Evolutionary conservation across 2,888 invertebrate genomes (phyloP).

Genomic region (Cryptocephalus primarius): DNA sequence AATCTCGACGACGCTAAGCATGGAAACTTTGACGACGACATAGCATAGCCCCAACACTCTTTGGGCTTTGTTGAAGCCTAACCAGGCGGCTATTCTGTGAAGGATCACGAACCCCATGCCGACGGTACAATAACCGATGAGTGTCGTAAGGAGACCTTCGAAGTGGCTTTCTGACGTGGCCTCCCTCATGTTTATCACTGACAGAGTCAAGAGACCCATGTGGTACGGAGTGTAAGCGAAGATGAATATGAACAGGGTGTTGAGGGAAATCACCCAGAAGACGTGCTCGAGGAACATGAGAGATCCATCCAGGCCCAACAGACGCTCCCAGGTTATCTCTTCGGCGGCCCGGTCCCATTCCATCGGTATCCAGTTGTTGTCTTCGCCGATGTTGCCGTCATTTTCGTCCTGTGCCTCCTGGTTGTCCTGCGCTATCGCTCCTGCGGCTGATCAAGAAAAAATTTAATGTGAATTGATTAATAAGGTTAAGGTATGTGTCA

Average conservation of each 20-base stretch:
- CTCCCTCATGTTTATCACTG: conserved; percentile 55
- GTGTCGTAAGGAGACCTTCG: conserved; percentile 83
- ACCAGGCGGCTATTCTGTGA: conserved; percentile 72
- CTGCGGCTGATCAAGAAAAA: conserved; percentile 6
- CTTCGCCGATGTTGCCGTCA: conserved; percentile 55
- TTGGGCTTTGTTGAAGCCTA: conserved; percentile 70
- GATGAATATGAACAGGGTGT: conserved; percentile 91
- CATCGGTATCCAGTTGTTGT: conserved; percentile 95
- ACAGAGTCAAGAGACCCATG: conserved; percentile 78
- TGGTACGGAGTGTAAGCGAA: conserved; percentile 97
- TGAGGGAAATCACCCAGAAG: conserved; percentile 96
- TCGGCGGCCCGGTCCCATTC: conserved; percentile 98
- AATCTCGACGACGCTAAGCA: conserved; percentile 93
- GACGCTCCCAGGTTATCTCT: conserved; percentile 95
- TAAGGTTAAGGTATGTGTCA: no score
- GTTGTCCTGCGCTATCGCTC: conserved; percentile 29
- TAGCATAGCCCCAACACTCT: conserved; percentile 86
- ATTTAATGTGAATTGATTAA: background rate
- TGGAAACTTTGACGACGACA: conserved; percentile 82
- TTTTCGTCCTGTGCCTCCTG: conserved; percentile 29
- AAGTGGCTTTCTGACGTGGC: conserved; percentile 71
- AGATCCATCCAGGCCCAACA: conserved; percentile 92
- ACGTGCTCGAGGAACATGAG: conserved; percentile 96
- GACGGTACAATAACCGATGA: conserved; percentile 88
- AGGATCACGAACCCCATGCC: conserved; percentile 71